phyloP scores from a whole-genome alignment of 2,797 vertebrate species.

The Sparidentex hasta region DNA sequence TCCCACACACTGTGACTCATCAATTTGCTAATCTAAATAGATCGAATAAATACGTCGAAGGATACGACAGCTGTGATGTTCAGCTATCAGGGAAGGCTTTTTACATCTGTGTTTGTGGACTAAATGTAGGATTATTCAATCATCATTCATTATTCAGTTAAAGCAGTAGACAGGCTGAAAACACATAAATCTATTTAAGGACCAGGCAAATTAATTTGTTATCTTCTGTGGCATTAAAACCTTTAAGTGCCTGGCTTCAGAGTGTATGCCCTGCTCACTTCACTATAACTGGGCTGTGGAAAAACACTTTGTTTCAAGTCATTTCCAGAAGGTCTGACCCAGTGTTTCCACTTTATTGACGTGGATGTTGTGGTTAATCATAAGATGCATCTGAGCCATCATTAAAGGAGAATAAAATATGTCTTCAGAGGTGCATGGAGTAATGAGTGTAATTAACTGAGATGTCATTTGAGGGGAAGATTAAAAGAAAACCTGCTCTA shows the following conservation, averaged over 20 bases:
- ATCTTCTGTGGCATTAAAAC: slow-evolving; percentile 17
- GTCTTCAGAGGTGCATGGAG: neutral
- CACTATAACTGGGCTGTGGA: slow-evolving; percentile 11
- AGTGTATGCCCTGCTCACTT: no score
- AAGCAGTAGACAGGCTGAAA: neutral
- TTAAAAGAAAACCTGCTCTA: slow-evolving; percentile 49
- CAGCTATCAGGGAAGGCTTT: no score
- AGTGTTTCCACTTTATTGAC: neutral
- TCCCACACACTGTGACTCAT: slow-evolving; percentile 69
- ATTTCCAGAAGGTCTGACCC: neutral
- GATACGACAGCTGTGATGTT: neutral
- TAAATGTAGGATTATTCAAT: neutral
- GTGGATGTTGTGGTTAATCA: neutral
- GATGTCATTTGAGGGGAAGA: neutral
- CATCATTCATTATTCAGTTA: slow-evolving; percentile 1
- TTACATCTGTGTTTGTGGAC: neutral
- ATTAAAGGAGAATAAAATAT: neutral
- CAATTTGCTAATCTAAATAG: slow-evolving; percentile 45
- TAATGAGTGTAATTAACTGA: neutral
- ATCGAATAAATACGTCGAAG: slow-evolving; percentile 27
- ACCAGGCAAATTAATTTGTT: slow-evolving; percentile 16
- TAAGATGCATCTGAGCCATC: neutral
- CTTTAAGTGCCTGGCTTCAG: slow-evolving; percentile 20
- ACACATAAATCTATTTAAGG: slow-evolving; percentile 10
- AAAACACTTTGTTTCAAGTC: slow-evolving; percentile 38